Base-by-base conservation (phyloP, 2,113 vertebrate species). In the Holacanthus passer region DNA sequence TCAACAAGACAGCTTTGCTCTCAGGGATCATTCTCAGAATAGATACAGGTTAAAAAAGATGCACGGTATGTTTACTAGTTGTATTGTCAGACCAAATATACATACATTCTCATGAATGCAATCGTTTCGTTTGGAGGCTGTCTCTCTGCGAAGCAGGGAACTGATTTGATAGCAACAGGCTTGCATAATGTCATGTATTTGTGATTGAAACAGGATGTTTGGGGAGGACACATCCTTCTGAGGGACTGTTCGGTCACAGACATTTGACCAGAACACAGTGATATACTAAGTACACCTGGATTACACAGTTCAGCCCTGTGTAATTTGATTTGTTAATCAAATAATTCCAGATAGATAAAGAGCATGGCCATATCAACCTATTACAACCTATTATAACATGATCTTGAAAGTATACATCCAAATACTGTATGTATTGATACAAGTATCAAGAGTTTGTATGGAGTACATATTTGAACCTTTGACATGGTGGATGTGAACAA, bases 91-190 rank as follows among this genome's bases (percentile, higher is more conserved):
- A 29, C 37, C 9, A 55, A 10, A 6, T 41, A 10, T 9, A 37
- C 31, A 37, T 37, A 16, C 35, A 29, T n/a, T 22, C 7, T 43
- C 11, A 31, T 14, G 6, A 43, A 7, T 17, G 20, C 7, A 52
- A 27, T 13, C 3, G 32, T 43, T 9, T 35, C 2, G 47, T 53
- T 67, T 37, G 22, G 5, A 31, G 68, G 37, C 50, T 12, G 35
- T 14, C n/a, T 14, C 31, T 71, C 53, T 37, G 59, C 48, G 11
- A 13, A 52, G 47, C 65, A 29, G 60, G 16, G 27, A 55, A 29
- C 63, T 41, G 55, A 58, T 55, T 52, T 50, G 48, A 72, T 65
- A 65, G 52, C 68, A 70, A 24, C 73, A 73, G 52, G 53, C 68
- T 72, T n/a, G n/a, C n/a, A 2, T 50, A 12, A 50, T 55, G 16